Conservation (phyloP, 2,888 invertebrate species). For the Fragum whitleyi region DNA sequence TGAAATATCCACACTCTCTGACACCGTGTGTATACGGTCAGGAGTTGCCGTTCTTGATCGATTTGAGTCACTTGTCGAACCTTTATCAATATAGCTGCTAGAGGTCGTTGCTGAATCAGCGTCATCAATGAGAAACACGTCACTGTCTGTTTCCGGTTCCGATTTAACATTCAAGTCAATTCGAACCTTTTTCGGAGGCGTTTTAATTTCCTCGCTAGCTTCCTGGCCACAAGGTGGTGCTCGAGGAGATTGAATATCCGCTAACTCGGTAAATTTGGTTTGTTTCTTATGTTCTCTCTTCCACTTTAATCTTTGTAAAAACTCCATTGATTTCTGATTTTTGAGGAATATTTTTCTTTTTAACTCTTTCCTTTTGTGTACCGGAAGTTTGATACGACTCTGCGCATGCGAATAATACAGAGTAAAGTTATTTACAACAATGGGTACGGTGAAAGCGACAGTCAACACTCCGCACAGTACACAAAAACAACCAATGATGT, state of each 20-base stretch:
- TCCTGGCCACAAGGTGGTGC: constrained; percentile 67
- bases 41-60: constrained; percentile 42
- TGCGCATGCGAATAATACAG: constrained; percentile 84
- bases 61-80: constrained; percentile 5
- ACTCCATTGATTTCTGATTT: constrained; percentile 77
- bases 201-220: constrained; percentile 32
- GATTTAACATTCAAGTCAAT: background rate
- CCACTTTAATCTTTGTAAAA: constrained; percentile 75
- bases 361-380: constrained; percentile 76
- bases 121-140: constrained; percentile 26
- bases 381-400: constrained; percentile 81
- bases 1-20: constrained; percentile 66
- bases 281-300: constrained; percentile 65
- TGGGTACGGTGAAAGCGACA: constrained; percentile 84
- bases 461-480: constrained; percentile 84
- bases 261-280: constrained; percentile 57
- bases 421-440: constrained; percentile 84
- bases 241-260: constrained; percentile 62
- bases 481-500: constrained; percentile 82
- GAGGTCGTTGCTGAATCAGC: constrained; percentile 5
- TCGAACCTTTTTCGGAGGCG: constrained; percentile 27
- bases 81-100: constrained; percentile 3
- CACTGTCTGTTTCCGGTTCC: constrained; percentile 37
- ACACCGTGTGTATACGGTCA: constrained; percentile 69
- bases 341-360: constrained; percentile 77